Evolutionary conservation across 1,140 invertebrate species (phyloP), one percentile per base, ranked within the genome.

Genomic region (Bombus polaris): DNA sequence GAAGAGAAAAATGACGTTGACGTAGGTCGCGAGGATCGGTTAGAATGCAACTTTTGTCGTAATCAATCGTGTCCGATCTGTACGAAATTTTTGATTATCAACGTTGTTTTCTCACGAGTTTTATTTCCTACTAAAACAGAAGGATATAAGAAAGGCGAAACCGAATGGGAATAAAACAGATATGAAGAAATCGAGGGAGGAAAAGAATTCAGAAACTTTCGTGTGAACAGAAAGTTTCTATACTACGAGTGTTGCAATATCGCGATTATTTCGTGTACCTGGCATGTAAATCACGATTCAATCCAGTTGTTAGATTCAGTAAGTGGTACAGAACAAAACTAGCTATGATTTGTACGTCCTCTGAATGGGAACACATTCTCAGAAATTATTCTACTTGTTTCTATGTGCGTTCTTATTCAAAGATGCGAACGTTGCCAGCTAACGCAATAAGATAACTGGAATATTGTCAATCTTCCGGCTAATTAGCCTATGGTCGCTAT

Each of bases 201-300:
- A 42, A 10, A 62, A 22, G 25, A 62, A 35, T 39, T 62, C 59
- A 9, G 2, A 32, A 32, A 47, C 3, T 25, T 66, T 12, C 32
- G 76, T 39, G 28, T 15, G 59, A 78, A 66, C n/a, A 39, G 47
- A 42, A 72, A 42, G 37, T 65, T 35, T 66, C 18, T n/a, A 35
- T 22, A 28, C 8, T 32, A 39, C 39, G 39, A 32, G 44, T 25
- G 39, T 66, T 35, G 59, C 37, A 25, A 78, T 28, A 65, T 44
- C 9, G 59, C 76, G 59, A 57, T 66, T 78, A 32, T 66, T 78
- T 42, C 59, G 2, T n/a, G 53, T 39, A 66, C 9, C 37, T 65
- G 42, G 59, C 18, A 25, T 78, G 76, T 78, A 78, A 78, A 65
- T 77, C 37, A 77, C 25, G 57, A 62, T 62, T 39, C 57, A 42